Evolutionary conservation across 2,797 vertebrate species (phyloP), one percentile per base, ranked within the genome.

Genomic region (Rhinoraja longicauda): DNA sequence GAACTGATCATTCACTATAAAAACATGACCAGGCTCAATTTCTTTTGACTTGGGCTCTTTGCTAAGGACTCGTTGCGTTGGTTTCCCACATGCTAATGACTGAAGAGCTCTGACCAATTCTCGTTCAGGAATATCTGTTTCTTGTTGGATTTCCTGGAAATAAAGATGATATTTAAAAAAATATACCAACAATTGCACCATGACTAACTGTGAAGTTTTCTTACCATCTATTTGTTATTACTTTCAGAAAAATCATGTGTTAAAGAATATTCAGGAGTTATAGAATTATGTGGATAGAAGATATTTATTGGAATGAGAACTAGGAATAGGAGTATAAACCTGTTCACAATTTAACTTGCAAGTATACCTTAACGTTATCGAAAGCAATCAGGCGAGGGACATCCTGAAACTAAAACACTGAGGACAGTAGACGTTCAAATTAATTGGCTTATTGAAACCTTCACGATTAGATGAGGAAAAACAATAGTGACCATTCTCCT

Each of bases 1-100:
- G 96, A 99, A 99, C 96, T 99, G 98, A 95, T 99, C 99, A 75
- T 99, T 99, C 94, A 99, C 99, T 94, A 98, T 99, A 96, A 99
- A 99, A 96, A 99, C 97, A 26, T 99, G 98, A 94, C 98, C 98
- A 88, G 97, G 99, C 95, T 99, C 99, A 93, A 99, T 99, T 96
- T 99, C 98, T 97, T 99, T 99, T 93, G 98, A 99, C 94, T 99
- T 99, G 86, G 99, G 99, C 93, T 99, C 98, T 96, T 99, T 99
- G 77, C 98, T 99, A 90, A 99, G 99, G 94, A 99, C 98, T 94
- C 99, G 97, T 93, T 99, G 99, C 2, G 98, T 99, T 88, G 98
- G 98, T 94, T 99, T 99, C 93, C 99, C 99, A 94, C 99, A 99
- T 4, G 97, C 97, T 24, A 97, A 96, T 93, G 95, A 96, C 95